These are phyloP conservation scores for Percopsis transmontana DNA, from an alignment of 2,113 vertebrate species.

Conservation along the genomic window DNA sequence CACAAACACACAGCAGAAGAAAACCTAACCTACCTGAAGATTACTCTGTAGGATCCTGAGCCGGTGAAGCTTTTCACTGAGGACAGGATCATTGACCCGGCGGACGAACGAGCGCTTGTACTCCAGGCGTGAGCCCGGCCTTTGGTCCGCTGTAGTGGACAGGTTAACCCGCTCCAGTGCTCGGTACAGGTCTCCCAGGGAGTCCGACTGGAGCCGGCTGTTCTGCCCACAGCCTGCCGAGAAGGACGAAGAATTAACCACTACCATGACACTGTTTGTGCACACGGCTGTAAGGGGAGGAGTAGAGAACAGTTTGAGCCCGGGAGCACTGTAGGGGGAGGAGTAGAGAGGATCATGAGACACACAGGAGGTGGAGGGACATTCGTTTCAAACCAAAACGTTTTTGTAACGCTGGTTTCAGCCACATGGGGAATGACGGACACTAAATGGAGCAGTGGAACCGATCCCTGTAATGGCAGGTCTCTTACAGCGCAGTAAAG, in stretches of 20 bases:
- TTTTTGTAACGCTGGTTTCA: too few species aligned
- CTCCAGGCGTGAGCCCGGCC: slow-evolving; percentile 89
- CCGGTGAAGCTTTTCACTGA: slow-evolving; percentile 97
- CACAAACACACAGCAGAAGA: neutral
- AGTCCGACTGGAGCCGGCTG: slow-evolving; percentile 86
- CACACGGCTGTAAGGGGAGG: too few species aligned
- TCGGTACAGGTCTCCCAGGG: slow-evolving; percentile 93
- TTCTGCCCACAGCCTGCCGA: slow-evolving; percentile 66
- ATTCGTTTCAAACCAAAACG: too few species aligned
- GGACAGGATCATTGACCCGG: slow-evolving; percentile 90
- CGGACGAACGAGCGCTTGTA: slow-evolving; percentile 95
- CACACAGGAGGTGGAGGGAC: too few species aligned
- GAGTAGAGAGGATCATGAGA: too few species aligned
- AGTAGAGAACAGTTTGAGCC: too few species aligned
- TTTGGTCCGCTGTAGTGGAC: slow-evolving; percentile 86
- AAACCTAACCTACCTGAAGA: slow-evolving; percentile 85
- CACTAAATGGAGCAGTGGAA: too few species aligned
- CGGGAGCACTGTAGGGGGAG: too few species aligned
- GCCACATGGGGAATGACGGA: neutral
- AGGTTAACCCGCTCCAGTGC: slow-evolving; percentile 93
- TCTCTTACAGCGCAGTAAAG: slow-evolving; percentile 23
- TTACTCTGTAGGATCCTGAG: slow-evolving; percentile 94
- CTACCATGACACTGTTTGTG: neutral
- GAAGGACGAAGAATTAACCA: slow-evolving; percentile 5
- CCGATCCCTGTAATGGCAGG: slow-evolving; percentile 52